Base-by-base conservation (phyloP, 2,797 vertebrate species). In the Miichthys miiuy region DNA sequence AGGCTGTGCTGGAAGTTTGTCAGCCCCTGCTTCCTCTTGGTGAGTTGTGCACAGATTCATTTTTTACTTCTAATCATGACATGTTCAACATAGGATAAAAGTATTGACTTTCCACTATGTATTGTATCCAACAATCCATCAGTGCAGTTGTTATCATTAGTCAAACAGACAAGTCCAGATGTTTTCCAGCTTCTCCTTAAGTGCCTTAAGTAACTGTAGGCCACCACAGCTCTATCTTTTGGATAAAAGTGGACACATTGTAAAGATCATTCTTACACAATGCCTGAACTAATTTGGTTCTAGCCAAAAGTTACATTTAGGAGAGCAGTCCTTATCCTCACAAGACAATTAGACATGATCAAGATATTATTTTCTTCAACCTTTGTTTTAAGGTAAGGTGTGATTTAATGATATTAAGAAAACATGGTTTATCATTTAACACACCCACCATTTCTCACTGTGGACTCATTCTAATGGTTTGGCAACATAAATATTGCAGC, bases 1-100 rank as follows among this genome's bases (percentile, higher is more conserved):
- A 94, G 97, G 67, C 89, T 98, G 67, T 98, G 97, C 91, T 98
- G 97, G 97, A 98, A 98, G 92, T 96, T 97, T 87, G 96, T 97
- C 84, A 98, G 97, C 68, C 97, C 97, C 57, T 97, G 96, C 87
- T 97, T 97, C 81, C 96, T 98, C 23, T 87, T 98, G 96, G 97
- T 97, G 91, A 93, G 94, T 70, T 5, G 3, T 68, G 34, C 61
- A 42, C 25, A 55, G 38, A 46, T 8, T 0, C 1, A 34, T 20
- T 67, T 10, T 48, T 21, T 42, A 62, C 13, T 13, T 1, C 1
- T 42, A 30, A 60, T n/a, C 21, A 62, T 14, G 10, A 20, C n/a
- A 34, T 1, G 0, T 48, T 66, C 4, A 10, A 30, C 14, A 56
- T 5, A 75, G 48, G 46, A 63, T 56, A 5, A 50, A 61, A 61